A percentile compares a stretch with the other conserved stretches of the same genome.
These are phyloP conservation scores for Crypturellus tataupa DNA, from an alignment of 2,797 vertebrate species.

Conservation along the genomic window DNA sequence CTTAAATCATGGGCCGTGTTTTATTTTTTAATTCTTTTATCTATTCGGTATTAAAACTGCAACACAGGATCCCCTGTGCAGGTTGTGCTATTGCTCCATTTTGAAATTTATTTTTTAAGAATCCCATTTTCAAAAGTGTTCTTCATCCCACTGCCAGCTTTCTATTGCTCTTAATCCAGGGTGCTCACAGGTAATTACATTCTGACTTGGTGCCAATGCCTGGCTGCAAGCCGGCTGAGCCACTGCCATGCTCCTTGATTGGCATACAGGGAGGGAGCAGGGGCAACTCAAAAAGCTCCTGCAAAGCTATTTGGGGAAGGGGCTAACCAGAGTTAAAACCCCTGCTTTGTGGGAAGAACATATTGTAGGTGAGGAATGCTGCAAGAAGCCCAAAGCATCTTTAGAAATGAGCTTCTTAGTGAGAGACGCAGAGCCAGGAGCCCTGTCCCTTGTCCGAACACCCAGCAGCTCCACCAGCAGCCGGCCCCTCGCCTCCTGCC, in stretches of 20 bases:
- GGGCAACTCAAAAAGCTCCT: not conserved
- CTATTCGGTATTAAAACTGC: not conserved
- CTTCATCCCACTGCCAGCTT: not conserved
- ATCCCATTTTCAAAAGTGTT: not conserved
- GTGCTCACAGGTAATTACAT: not conserved
- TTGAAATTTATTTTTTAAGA: not conserved
- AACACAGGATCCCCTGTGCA: not conserved
- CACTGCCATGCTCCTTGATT: not conserved
- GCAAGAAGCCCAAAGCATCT: not conserved
- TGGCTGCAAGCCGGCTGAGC: not conserved
- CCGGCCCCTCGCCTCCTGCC: not conserved
- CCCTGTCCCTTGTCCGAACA: rapidly evolving
- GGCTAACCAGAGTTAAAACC: not conserved
- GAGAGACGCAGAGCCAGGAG: not conserved
- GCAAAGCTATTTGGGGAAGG: not conserved
- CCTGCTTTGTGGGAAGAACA: not conserved
- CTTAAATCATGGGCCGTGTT: not conserved
- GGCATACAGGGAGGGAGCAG: not conserved
- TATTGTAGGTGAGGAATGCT: not conserved
- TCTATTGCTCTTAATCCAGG: not conserved
- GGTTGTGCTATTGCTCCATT: not conserved
- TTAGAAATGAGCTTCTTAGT: not conserved
- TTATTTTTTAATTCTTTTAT: not conserved
- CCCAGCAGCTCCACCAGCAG: not conserved
- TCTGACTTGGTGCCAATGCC: not conserved